Conservation (phyloP, 2,888 invertebrate genomes). For the Liposcelis brunnea region DNA sequence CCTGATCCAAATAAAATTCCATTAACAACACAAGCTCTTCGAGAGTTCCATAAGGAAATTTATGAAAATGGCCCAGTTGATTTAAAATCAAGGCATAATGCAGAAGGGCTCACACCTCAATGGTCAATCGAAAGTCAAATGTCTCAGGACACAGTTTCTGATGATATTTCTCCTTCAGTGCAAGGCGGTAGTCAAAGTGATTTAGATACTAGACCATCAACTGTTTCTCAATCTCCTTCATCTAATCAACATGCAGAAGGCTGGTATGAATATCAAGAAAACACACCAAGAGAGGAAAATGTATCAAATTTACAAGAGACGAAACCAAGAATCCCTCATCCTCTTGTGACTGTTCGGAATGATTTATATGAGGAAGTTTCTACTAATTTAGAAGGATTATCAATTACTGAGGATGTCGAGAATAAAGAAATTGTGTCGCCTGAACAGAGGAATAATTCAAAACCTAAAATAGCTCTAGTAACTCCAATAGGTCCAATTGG, state of each 20-base stretch:
- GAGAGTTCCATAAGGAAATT: conserved; percentile 3
- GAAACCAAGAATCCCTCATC: background rate
- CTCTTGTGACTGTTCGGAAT: background rate
- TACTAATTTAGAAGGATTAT: background rate
- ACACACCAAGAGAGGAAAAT: conserved; percentile 14
- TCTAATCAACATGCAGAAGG: too few relatives aligned
- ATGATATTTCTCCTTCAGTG: conserved; percentile 25
- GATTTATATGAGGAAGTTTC: background rate
- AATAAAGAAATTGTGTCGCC: conserved; percentile 22
- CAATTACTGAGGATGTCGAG: conserved; percentile 18
- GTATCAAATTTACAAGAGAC: conserved; percentile 10
- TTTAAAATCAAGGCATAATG: conserved; percentile 20
- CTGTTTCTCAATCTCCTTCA: conserved; percentile 17
- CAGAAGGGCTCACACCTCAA: conserved; percentile 32
- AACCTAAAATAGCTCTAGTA: background rate
- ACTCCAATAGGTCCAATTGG: background rate
- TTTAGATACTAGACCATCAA: conserved; percentile 36
- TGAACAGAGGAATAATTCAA: conserved; percentile 10
- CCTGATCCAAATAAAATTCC: conserved; percentile 3
- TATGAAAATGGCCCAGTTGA: conserved; percentile 8
- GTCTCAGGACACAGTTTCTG: conserved; percentile 39
- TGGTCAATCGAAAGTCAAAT: conserved; percentile 49
- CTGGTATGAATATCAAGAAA: conserved; percentile 10
- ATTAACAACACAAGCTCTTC: conserved; percentile 4
- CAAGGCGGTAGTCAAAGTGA: conserved; percentile 42